These are phyloP conservation scores for Nycteola revayana DNA, from an alignment of 2,888 invertebrate species.

Conservation along the genomic window DNA sequence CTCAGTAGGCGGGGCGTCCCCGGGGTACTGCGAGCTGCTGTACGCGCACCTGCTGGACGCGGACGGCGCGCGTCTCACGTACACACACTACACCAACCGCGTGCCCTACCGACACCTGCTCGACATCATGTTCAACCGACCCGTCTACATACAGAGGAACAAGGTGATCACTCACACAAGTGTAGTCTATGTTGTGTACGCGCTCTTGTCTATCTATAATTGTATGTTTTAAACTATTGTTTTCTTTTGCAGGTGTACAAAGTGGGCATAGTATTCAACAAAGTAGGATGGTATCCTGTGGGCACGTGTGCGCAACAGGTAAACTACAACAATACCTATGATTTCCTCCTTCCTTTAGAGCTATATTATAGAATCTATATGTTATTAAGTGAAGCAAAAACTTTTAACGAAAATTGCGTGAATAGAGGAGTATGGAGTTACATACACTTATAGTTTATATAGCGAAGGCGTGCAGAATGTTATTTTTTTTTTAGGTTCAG, in stretches of 20 bases:
- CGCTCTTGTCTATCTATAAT: constrained; percentile 76
- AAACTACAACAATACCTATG: no score
- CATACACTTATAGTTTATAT: no score
- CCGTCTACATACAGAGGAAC: constrained; percentile 88
- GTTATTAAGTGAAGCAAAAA: no score
- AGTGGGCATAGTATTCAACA: constrained; percentile 91
- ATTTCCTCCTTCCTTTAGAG: no score
- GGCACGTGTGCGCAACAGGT: constrained; percentile 85
- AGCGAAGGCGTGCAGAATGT: no score
- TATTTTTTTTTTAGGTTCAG: no score
- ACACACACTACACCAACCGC: constrained; percentile 89
- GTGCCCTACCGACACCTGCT: constrained; percentile 88
- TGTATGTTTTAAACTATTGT: constrained; percentile 90
- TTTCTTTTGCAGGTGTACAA: constrained; percentile 89
- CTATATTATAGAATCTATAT: no score
- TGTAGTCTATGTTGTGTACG: no score
- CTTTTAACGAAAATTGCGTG: no score
- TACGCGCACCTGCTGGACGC: constrained; percentile 91
- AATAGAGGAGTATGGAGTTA: no score
- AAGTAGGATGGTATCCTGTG: constrained; percentile 91
- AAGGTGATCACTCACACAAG: constrained; percentile 83
- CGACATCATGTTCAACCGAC: constrained; percentile 91
- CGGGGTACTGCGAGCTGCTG: constrained; percentile 87
- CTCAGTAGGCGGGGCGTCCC: constrained; percentile 30
- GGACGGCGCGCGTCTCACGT: constrained; percentile 89